These are phyloP conservation scores for Drosophila pallidifrons DNA, from an alignment of 1,140 invertebrate genomes.

Conservation along the genomic window DNA sequence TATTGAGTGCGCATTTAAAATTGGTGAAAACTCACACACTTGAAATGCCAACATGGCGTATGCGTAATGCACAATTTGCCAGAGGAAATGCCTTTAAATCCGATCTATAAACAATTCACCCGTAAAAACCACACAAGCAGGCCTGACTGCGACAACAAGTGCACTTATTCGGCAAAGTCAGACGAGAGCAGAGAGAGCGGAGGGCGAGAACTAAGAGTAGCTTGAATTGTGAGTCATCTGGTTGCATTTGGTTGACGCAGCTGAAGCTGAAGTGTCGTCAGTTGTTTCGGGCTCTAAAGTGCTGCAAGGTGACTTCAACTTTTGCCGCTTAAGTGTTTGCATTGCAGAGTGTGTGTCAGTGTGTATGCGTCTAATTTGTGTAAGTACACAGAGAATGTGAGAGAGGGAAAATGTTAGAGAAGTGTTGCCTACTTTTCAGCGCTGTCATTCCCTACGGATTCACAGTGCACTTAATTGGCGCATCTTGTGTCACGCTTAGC, in stretches of 20 bases:
- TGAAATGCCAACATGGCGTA: conserved; percentile 60
- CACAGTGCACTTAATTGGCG: conserved; percentile 54
- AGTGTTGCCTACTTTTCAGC: conserved; percentile 8
- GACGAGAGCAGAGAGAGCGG: not conserved
- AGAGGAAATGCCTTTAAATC: conserved; percentile 50
- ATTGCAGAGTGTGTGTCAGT: conserved; percentile 13
- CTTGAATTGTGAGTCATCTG: conserved; percentile 41
- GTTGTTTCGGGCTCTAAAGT: conserved; percentile 32
- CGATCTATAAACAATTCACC: conserved; percentile 54
- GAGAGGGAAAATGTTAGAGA: not conserved
- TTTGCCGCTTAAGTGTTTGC: conserved; percentile 59
- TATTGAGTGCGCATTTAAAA: conserved; percentile 7
- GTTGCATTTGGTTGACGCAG: conserved; percentile 29
- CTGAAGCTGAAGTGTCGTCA: conserved; percentile 13
- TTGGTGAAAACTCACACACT: not conserved
- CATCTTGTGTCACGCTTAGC: conserved; percentile 19
- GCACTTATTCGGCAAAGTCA: conserved; percentile 29
- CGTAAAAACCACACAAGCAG: conserved; percentile 55
- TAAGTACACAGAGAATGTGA: conserved; percentile 47
- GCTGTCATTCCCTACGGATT: conserved; percentile 24
- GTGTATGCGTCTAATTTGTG: conserved; percentile 63
- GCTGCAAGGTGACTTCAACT: conserved; percentile 44
- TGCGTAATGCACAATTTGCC: conserved; percentile 59
- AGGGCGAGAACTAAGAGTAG: not conserved
- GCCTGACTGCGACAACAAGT: conserved; percentile 52